These are phyloP conservation scores for Ladona fulva DNA, from an alignment of 1,140 invertebrate species.

Conservation along the genomic window DNA sequence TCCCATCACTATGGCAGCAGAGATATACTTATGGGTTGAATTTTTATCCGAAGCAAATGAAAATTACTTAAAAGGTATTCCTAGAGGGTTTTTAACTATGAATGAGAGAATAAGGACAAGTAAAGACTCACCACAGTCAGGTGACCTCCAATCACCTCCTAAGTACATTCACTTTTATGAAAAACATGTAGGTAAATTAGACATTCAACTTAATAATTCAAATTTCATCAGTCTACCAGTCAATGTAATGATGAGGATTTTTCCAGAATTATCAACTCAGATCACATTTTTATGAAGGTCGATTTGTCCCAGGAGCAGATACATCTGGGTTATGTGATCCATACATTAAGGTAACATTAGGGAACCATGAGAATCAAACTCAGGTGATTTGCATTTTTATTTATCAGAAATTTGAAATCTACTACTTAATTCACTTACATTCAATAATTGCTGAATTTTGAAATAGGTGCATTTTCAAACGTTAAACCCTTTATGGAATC, in stretches of 20 bases:
- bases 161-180: background rate
- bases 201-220: background rate
- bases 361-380: background rate
- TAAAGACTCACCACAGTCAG: no score
- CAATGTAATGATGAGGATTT: no score
- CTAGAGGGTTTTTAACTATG: background rate
- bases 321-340: background rate
- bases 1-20: background rate
- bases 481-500: background rate
- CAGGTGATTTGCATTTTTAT: background rate
- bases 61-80: background rate
- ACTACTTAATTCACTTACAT: background rate
- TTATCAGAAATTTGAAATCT: background rate
- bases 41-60: background rate
- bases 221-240: no score
- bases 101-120: no score
- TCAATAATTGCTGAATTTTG: background rate
- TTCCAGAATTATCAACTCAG: background rate
- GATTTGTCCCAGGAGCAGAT: background rate
- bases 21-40: background rate
- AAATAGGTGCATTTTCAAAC: background rate
- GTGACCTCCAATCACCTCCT: background rate
- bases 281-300: background rate
- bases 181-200: background rate
- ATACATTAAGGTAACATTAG: background rate